Base-by-base conservation (phyloP, 2,888 invertebrate genomes). In the Acleris literana region DNA sequence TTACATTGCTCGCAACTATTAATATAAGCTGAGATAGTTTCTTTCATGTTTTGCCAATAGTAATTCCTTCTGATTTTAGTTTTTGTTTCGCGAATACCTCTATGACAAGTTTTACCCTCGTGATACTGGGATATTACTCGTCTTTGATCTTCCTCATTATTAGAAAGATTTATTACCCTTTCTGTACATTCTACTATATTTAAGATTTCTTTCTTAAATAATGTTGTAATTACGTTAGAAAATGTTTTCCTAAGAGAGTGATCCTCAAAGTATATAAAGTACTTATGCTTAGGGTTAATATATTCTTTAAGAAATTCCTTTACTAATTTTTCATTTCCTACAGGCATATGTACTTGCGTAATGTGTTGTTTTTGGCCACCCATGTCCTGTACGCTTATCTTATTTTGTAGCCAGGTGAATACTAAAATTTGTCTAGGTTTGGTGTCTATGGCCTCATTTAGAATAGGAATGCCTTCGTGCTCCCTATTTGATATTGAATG, bases 371-470 rank as follows among this genome's bases (percentile, higher is more conserved):
- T 59, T 16, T 59, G 39, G 11, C 46, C 18, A 11, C 46, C 46
- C 5, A 18, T 22, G 4, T 39, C 22, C 11, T 33, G 5, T 5
- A 51, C 49, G 3, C 11, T 39, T 9, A 51, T 51, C 1, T 43
- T 17, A 25, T 53, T 17, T 52, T 52, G 20, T 6, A 44, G 18
- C 52, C 52, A 60, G 0, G n/a, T 9, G 17, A 11, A 17, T 1
- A 54, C 25, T 54, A 54, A 9, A 11, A 33, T 39, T 18, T 54
- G 54, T 25, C 25, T 75, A 0, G 78, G 72, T 60, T 81, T 78
- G 1, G 70, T 74, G 29, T 78, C 76, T 29, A 78, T 71, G 0
- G 78, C 75, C 70, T 80, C 77, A 0, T 77, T 46, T 29, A 77
- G 51, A 6, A 77, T 75, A 2, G 72, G 76, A 0, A 78, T 77